phyloP scores from a whole-genome alignment of 2,888 invertebrate species.

The Caenorhabditis wallacei region DNA sequence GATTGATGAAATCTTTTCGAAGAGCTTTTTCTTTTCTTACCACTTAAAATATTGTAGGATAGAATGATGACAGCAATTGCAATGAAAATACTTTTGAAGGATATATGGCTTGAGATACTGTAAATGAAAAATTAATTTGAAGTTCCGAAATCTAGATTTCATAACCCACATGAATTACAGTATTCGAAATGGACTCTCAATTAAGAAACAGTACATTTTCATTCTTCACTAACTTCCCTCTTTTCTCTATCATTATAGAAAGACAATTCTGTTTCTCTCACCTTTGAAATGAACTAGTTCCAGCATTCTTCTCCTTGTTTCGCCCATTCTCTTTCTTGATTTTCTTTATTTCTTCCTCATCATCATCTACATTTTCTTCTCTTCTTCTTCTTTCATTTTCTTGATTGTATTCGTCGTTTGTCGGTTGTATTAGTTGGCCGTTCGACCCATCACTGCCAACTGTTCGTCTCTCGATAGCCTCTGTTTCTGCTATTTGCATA shows the following conservation, averaged over 20 bases:
- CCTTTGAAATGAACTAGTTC: constrained; percentile 55
- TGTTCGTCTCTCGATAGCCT: constrained; percentile 52
- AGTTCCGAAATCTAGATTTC: too few relatives aligned
- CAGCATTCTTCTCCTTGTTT: constrained; percentile 36
- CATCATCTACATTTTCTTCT: background rate
- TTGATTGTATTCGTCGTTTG: constrained; percentile 14
- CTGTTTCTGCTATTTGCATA: constrained; percentile 57
- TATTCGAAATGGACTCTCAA: too few relatives aligned
- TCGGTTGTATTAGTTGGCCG: background rate
- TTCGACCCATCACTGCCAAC: constrained; percentile 35
- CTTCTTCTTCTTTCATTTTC: background rate
- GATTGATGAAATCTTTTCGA: background rate
- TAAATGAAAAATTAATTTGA: background rate
- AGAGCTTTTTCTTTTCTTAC: background rate
- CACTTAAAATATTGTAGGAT: constrained; percentile 37
- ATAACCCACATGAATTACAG: too few relatives aligned
- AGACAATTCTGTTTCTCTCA: constrained; percentile 13
- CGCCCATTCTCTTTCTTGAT: constrained; percentile 51
- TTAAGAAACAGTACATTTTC: too few relatives aligned
- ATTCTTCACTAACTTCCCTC: background rate
- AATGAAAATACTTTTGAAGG: constrained; percentile 31
- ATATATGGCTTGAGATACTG: constrained; percentile 16
- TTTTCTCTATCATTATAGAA: background rate
- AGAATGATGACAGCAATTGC: constrained; percentile 11
- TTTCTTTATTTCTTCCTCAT: constrained; percentile 25